These are phyloP conservation scores for Arnoldichthys spilopterus DNA, from an alignment of 2,797 vertebrate genomes.

Conservation along the genomic window DNA sequence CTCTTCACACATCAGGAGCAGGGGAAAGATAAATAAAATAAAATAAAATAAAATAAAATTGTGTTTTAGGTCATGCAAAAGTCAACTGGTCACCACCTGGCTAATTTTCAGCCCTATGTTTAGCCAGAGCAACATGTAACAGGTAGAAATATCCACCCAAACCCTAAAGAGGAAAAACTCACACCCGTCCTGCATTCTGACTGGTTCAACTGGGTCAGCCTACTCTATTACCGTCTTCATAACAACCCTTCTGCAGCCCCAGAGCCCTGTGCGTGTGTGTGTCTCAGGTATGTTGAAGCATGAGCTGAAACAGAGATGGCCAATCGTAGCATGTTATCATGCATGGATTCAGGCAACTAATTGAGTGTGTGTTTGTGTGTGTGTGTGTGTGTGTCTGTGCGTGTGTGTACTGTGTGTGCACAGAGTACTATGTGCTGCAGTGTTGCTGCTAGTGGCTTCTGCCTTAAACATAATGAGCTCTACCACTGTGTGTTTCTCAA, in stretches of 20 bases:
- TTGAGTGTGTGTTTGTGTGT: too few relatives aligned
- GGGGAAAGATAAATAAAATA: too few relatives aligned
- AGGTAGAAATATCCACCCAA: too few relatives aligned
- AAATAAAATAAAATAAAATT: too few relatives aligned
- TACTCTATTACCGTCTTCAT: not conserved
- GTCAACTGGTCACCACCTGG: too few relatives aligned
- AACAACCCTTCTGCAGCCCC: not conserved
- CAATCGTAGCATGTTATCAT: slow-evolving; percentile 15
- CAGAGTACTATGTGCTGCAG: not conserved
- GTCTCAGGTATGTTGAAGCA: slow-evolving; percentile 31
- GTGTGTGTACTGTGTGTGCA: too few relatives aligned
- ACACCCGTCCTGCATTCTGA: slow-evolving; percentile 1
- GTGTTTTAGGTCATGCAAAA: too few relatives aligned
- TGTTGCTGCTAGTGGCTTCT: not conserved
- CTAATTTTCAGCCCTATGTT: too few relatives aligned
- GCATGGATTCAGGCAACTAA: slow-evolving; percentile 11
- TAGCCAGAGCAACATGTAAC: too few relatives aligned
- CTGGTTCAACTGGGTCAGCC: slow-evolving; percentile 2
- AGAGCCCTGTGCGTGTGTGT: slow-evolving; percentile 14
- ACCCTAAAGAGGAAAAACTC: not conserved
- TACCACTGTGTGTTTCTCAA: not conserved
- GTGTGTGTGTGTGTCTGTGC: too few relatives aligned
- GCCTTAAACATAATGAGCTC: not conserved
- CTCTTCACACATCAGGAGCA: too few relatives aligned
- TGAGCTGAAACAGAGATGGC: not conserved